These are phyloP conservation scores for Chrosomus eos DNA, from an alignment of 2,797 vertebrate genomes.

Conservation along the genomic window DNA sequence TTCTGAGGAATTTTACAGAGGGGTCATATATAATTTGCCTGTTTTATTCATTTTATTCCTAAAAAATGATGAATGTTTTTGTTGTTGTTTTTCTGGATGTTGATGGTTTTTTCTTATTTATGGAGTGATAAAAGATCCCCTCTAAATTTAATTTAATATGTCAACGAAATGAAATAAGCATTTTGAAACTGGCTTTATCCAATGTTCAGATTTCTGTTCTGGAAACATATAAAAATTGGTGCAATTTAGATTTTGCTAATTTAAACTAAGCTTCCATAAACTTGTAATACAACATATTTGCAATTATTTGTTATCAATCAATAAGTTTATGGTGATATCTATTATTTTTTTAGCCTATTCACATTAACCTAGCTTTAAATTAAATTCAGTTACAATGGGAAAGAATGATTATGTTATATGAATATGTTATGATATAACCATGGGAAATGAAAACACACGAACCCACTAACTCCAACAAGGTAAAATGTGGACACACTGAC, in stretches of 20 bases:
- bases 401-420: no score
- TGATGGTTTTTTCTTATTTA: no score
- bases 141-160: no score
- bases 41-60: no score
- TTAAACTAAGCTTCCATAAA: background rate
- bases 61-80: no score
- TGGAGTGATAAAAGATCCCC: no score
- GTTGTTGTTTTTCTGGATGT: no score
- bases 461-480: conserved; percentile 8
- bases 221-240: background rate
- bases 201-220: background rate
- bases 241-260: background rate
- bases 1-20: no score
- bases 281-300: background rate
- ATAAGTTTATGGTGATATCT: background rate
- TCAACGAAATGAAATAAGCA: background rate
- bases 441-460: conserved; percentile 16
- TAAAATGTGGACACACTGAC: conserved; percentile 5
- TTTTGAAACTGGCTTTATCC: background rate
- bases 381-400: no score
- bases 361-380: no score
- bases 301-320: background rate
- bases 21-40: no score
- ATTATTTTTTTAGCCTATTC: background rate
- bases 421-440: conserved; percentile 11